Conservation (phyloP, 2,797 vertebrate genomes). For the Sebastes wilsoni region DNA sequence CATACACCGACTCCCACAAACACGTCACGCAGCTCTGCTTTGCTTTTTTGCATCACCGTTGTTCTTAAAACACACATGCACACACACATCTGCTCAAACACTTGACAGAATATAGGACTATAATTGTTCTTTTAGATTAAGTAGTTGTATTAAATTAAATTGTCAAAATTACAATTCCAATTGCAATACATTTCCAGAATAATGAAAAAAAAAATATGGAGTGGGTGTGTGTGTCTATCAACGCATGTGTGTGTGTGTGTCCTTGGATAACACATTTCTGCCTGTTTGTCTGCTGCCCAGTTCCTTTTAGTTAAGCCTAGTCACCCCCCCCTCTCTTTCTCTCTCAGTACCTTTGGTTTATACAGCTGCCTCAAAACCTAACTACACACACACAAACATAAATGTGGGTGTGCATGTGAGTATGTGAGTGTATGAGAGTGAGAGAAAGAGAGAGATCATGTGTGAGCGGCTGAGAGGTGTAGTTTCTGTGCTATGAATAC, state of each 20-base stretch:
- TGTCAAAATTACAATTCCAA: background rate
- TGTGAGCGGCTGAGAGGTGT: slow-evolving; percentile 36
- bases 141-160: background rate
- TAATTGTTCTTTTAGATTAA: background rate
- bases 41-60: background rate
- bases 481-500: slow-evolving; percentile 61
- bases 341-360: slow-evolving; percentile 37
- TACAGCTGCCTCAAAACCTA: slow-evolving; percentile 39
- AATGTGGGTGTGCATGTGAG: background rate
- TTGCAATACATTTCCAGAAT: background rate
- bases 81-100: background rate
- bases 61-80: background rate
- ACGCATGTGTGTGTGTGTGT: background rate
- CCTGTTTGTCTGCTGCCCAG: too few relatives aligned
- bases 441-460: slow-evolving; percentile 13
- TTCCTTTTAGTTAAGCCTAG: background rate
- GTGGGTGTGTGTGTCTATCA: background rate
- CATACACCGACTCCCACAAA: background rate
- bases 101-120: background rate
- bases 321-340: background rate
- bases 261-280: background rate
- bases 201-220: background rate
- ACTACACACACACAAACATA: background rate
- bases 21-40: background rate
- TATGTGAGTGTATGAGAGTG: background rate